Percentiles rank a stretch among this genome's conserved stretches.
Evolutionary conservation across 2,888 invertebrate species (phyloP).

Genomic region (Mesochorus sp.): DNA sequence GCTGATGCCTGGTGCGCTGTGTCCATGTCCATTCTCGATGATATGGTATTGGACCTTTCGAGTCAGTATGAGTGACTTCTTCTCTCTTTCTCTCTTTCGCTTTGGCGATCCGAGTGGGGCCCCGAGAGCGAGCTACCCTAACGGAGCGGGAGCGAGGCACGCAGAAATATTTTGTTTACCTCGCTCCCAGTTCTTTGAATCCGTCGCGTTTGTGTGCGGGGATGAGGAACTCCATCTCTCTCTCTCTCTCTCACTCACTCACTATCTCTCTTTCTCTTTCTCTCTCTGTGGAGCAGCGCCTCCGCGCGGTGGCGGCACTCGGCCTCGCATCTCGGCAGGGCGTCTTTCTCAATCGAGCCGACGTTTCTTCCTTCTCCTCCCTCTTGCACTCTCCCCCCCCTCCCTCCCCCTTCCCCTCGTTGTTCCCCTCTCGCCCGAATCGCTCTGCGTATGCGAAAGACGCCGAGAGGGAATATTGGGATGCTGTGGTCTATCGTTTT

Average conservation of each 20-base stretch:
- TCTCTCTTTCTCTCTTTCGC: too few species aligned
- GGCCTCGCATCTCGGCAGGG: conserved; percentile 68
- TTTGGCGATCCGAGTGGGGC: conserved; percentile 10
- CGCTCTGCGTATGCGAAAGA: conserved; percentile 5
- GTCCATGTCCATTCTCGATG: conserved; percentile 19
- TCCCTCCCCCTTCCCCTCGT: conserved; percentile 19
- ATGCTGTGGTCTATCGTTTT: conserved; percentile 40
- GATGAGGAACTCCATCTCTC: conserved; percentile 40
- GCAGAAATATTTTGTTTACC: conserved; percentile 81
- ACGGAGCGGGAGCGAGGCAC: conserved; percentile 47
- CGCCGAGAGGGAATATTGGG: conserved; percentile 15
- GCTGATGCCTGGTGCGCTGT: conserved; percentile 7
- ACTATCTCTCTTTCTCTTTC: conserved; percentile 31
- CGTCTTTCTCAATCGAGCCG: conserved; percentile 71
- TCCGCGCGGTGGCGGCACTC: conserved; percentile 64
- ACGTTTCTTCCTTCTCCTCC: conserved; percentile 58
- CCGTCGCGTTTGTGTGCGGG: conserved; percentile 70
- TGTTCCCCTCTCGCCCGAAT: neutral
- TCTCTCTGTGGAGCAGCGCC: conserved; percentile 5
- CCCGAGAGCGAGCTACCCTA: neutral
- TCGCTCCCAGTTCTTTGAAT: conserved; percentile 80
- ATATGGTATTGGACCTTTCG: neutral
- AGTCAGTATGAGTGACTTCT: conserved; percentile 5
- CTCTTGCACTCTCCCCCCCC: conserved; percentile 29
- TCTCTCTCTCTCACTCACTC: conserved; percentile 6